Percentiles rank a stretch among this genome's conserved stretches.
Conservation (phyloP, 1,140 invertebrate genomes). For the Neoseiulus cucumeris region DNA sequence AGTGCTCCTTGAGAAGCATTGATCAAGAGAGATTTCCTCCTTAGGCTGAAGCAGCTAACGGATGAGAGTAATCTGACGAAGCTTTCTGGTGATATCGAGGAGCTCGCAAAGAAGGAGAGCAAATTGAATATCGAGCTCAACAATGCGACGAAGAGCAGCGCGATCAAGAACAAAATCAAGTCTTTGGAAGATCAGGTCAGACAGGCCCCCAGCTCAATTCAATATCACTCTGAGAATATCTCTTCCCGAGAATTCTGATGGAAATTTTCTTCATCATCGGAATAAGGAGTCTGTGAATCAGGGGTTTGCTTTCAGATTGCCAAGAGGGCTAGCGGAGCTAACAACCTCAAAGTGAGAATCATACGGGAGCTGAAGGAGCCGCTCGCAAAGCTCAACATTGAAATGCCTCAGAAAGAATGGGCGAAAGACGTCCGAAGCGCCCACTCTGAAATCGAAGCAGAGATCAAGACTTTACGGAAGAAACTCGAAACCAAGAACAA, state of each 20-base stretch:
- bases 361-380: background rate
- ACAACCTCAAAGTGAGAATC: background rate
- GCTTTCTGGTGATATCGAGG: background rate
- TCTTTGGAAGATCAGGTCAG: background rate
- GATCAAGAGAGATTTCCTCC: too few relatives aligned
- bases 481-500: background rate
- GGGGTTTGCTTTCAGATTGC: background rate
- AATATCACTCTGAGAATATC: too few relatives aligned
- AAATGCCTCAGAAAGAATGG: background rate
- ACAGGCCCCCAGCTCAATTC: background rate
- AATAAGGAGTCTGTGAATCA: background rate
- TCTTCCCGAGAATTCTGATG: too few relatives aligned
- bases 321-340: background rate
- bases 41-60: background rate
- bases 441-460: background rate
- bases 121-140: background rate
- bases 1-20: too few relatives aligned
- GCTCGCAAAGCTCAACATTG: background rate
- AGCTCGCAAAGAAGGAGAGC: background rate
- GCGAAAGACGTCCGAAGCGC: background rate
- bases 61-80: background rate
- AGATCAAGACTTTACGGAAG: background rate
- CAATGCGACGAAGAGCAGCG: background rate
- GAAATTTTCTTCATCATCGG: too few relatives aligned
- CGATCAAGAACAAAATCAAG: background rate